A percentile compares a stretch with the other conserved stretches of the same genome.
Evolutionary conservation across 2,888 invertebrate species (phyloP).

Genomic region (Caenorhabditis japonica): DNA sequence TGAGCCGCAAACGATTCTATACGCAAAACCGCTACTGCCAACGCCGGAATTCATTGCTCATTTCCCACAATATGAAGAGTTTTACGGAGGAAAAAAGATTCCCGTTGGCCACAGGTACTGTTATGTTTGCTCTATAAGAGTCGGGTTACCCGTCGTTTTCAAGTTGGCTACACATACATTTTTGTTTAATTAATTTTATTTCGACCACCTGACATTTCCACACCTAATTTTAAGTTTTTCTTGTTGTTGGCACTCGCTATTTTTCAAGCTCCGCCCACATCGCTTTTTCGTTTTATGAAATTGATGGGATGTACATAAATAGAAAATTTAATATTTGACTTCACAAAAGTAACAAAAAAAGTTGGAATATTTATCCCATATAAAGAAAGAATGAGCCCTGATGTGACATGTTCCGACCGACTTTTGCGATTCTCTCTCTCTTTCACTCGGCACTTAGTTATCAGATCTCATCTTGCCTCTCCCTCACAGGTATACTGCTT

Average conservation of each 20-base stretch:
- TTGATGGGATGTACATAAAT: no score
- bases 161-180: slow-evolving; percentile 23
- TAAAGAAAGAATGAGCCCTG: no score
- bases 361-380: no score
- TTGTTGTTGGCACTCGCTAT: no score
- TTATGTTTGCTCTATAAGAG: neutral
- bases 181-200: no score
- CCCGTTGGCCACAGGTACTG: slow-evolving; percentile 35
- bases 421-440: neutral
- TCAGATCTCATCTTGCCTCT: neutral
- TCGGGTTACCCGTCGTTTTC: slow-evolving; percentile 16
- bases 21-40: slow-evolving; percentile 69
- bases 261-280: no score
- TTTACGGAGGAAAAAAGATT: slow-evolving; percentile 43
- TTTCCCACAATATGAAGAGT: slow-evolving; percentile 32
- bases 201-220: no score
- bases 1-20: slow-evolving; percentile 69
- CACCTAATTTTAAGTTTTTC: no score
- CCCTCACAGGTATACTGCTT: no score
- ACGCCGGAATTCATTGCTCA: slow-evolving; percentile 37
- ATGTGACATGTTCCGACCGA: neutral
- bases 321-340: no score
- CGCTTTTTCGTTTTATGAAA: no score
- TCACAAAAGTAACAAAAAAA: no score
- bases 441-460: neutral